A percentile compares a stretch with the other conserved stretches of the same genome.
These are phyloP conservation scores for Haliaeetus leucogaster DNA, from an alignment of 2,113 vertebrate genomes.

Conservation along the genomic window DNA sequence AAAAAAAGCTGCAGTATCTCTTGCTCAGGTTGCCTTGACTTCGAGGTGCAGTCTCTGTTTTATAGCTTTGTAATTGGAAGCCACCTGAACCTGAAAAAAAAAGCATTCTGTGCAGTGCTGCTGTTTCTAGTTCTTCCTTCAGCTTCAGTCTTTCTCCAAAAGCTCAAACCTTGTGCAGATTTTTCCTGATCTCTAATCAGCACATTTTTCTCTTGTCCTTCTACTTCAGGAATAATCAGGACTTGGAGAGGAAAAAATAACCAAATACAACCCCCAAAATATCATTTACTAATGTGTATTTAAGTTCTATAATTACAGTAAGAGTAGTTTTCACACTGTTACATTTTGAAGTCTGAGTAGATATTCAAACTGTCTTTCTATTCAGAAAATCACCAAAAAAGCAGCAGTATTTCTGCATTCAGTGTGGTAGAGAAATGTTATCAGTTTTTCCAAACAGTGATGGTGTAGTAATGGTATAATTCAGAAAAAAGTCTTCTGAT, in stretches of 20 bases:
- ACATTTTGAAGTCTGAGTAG: neutral
- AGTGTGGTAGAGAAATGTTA: neutral
- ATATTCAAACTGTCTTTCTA: neutral
- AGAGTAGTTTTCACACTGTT: neutral
- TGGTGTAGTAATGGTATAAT: neutral
- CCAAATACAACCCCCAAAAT: neutral
- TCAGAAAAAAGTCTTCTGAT: neutral
- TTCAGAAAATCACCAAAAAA: neutral
- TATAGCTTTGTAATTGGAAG: slow-evolving; percentile 41
- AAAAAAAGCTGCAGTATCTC: slow-evolving; percentile 22
- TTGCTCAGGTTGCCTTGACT: slow-evolving; percentile 61
- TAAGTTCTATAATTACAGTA: neutral
- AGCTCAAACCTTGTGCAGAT: neutral
- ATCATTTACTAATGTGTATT: neutral
- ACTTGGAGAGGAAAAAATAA: neutral
- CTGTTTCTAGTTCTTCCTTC: neutral
- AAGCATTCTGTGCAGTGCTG: neutral
- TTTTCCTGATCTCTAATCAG: neutral
- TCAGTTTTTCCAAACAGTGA: neutral
- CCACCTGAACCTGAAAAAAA: slow-evolving; percentile 14
- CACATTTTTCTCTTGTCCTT: neutral
- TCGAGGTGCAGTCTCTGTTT: slow-evolving; percentile 7
- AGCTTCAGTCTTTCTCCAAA: neutral
- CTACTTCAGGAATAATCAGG: neutral
- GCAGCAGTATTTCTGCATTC: neutral